These are phyloP conservation scores for Autographa gamma DNA, from an alignment of 2,888 invertebrate species.

Conservation along the genomic window DNA sequence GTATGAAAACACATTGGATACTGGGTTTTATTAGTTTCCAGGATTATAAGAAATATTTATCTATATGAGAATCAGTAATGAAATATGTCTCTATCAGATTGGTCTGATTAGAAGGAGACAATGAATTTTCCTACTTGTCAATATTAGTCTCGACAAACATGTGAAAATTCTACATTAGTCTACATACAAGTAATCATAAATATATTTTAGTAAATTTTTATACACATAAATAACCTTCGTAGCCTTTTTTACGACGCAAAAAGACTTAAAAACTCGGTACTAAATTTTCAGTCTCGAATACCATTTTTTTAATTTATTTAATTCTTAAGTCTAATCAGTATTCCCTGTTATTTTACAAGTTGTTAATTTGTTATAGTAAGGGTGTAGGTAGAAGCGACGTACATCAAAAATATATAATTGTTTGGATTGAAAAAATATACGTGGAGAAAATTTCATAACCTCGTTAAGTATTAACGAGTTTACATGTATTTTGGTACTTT, in stretches of 20 bases:
- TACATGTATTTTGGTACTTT: no score
- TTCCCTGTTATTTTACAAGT: no score
- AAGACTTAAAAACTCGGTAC: background rate
- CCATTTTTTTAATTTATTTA: background rate
- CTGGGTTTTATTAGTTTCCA: background rate
- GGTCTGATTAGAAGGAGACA: background rate
- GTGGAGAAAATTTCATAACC: no score
- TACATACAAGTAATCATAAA: background rate
- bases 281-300: background rate
- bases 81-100: background rate
- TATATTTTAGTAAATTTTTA: background rate
- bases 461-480: no score
- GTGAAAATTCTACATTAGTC: background rate
- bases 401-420: no score
- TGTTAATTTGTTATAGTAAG: no score
- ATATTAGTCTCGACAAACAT: constrained; percentile 1
- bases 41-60: background rate
- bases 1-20: no score
- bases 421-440: no score
- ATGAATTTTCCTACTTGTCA: background rate
- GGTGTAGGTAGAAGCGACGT: no score
- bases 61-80: background rate
- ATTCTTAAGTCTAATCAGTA: no score
- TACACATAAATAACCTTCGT: background rate
- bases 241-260: background rate